Evolutionary conservation across 37 sponge, comb jelly and placozoan genomes (phyloP).

Genomic region (Tethya wilhelma): DNA sequence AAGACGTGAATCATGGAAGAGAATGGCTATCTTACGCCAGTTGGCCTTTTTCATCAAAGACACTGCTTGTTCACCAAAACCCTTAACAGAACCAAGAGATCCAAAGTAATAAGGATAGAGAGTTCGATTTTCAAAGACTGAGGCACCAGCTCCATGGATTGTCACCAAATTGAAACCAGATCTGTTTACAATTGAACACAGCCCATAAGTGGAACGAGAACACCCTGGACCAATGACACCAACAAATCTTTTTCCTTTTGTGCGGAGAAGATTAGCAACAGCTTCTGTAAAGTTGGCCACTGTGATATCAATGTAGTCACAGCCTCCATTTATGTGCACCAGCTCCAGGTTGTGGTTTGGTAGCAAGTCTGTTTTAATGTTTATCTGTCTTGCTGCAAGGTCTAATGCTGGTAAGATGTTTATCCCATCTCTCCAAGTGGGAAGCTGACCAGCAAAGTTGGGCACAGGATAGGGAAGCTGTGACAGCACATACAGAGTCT

Average conservation of each 20-base stretch:
- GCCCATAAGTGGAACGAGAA: slow-evolving; percentile 10
- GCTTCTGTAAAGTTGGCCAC: slow-evolving; percentile 1
- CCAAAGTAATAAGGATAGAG: slow-evolving; percentile 19
- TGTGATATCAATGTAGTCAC: neutral
- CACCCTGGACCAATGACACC: slow-evolving; percentile 50
- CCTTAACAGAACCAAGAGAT: slow-evolving; percentile 4
- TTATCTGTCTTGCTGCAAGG: slow-evolving; percentile 25
- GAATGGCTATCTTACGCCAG: slow-evolving; percentile 8
- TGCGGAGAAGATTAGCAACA: neutral
- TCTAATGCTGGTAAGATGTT: slow-evolving; percentile 16
- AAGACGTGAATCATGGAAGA: neutral
- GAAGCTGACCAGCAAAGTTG: too few relatives aligned
- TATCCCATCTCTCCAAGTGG: slow-evolving; percentile 21
- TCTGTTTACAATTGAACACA: slow-evolving; percentile 1
- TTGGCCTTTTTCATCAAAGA: neutral
- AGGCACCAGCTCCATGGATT: slow-evolving; percentile 22
- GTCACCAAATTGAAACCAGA: slow-evolving; percentile 7
- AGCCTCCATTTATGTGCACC: slow-evolving; percentile 27
- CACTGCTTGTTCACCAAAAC: neutral
- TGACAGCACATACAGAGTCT: neutral
- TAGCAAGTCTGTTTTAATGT: slow-evolving; percentile 12
- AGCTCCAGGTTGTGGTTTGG: slow-evolving; percentile 19
- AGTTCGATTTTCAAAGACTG: neutral
- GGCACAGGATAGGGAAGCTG: slow-evolving; percentile 10
- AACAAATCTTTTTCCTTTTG: neutral